Evolutionary conservation across 1,140 invertebrate species (phyloP), one percentile per base, ranked within the genome.

Genomic region (Drosophila yakuba): DNA sequence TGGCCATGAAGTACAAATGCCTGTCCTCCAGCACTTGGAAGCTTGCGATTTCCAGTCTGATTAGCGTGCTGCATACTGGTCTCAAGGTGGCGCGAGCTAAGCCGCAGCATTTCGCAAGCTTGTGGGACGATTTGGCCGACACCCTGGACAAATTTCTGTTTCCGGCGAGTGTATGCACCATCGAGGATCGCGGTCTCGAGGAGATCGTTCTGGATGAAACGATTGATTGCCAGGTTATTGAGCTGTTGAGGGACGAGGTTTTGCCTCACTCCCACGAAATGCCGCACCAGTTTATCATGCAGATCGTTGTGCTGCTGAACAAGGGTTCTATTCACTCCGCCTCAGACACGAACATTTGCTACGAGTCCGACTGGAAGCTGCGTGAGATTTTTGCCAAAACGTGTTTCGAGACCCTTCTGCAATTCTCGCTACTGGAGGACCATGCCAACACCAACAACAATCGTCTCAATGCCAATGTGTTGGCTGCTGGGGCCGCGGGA

Each of bases 311-410:
- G 80, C 94, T 99, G 41, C 94, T 99, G 20, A 98, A 99, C 92
- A 96, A 96, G 88, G 98, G 98, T 0, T 98, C 98, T 12, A 97
- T 99, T 89, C 97, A 98, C 93, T 96, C 96, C n/a, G 96, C 96
- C 0, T 96, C 96, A 3, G 95, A 94, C 50, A 91, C 92, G 15
- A 95, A 94, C 91, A 94, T 94, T 71, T 97, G 98, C 80, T 96
- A 95, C 73, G 97, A 98, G 91, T 95, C 96, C 23, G 97, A 97
- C 89, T 93, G 97, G 63, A 96, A 96, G 66, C 93, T 98, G 64
- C 93, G 98, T 20, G 98, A 99, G 93, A 98, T 99, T 88, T 99
- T 99, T 93, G 98, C 98, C 20, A 97, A 98, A 90, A 97, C 96
- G 0, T 99, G 98, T 91, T 99, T 99, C 91, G 98, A 99, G 93